Conservation (phyloP, 2,888 invertebrate species). For the Phortica magna region DNA sequence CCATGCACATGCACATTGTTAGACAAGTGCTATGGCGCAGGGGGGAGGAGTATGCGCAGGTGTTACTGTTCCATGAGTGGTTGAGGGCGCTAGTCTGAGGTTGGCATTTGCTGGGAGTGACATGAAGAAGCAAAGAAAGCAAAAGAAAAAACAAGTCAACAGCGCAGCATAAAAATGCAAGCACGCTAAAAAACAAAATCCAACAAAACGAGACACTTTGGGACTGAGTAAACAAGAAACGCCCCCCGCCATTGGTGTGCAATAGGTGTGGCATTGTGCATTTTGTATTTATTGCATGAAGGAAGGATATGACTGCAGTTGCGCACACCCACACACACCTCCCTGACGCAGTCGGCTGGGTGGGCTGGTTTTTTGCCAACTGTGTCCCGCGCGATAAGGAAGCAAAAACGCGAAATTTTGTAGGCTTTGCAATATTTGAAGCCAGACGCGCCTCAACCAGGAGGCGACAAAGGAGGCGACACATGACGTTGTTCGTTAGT, state of each 20-base stretch:
- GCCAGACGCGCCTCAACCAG: conserved; percentile 45
- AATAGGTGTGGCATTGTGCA: conserved; percentile 55
- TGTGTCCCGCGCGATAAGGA: not conserved
- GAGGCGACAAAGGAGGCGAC: conserved; percentile 15
- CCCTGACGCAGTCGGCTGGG: not conserved
- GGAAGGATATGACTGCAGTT: conserved; percentile 1
- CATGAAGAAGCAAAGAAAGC: conserved; percentile 30
- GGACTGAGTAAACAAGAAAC: conserved; percentile 5
- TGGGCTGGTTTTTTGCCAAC: not conserved
- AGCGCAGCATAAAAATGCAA: conserved; percentile 36
- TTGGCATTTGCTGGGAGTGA: conserved; percentile 66
- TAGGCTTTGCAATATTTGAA: conserved; percentile 68
- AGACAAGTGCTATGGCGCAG: conserved; percentile 47
- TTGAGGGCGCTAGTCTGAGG: not conserved
- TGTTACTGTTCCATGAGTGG: too few relatives aligned
- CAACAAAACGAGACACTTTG: not conserved
- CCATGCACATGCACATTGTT: conserved; percentile 63
- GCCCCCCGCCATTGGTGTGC: conserved; percentile 29
- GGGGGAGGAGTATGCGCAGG: not conserved
- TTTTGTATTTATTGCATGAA: conserved; percentile 67
- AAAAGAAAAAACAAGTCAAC: conserved; percentile 60
- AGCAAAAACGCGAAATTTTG: conserved; percentile 61
- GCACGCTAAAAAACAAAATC: conserved; percentile 18
- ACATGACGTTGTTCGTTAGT: conserved; percentile 7
- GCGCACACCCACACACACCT: not conserved